These are phyloP conservation scores for Pelecanus crispus DNA, from an alignment of 2,113 vertebrate genomes.

Conservation along the genomic window DNA sequence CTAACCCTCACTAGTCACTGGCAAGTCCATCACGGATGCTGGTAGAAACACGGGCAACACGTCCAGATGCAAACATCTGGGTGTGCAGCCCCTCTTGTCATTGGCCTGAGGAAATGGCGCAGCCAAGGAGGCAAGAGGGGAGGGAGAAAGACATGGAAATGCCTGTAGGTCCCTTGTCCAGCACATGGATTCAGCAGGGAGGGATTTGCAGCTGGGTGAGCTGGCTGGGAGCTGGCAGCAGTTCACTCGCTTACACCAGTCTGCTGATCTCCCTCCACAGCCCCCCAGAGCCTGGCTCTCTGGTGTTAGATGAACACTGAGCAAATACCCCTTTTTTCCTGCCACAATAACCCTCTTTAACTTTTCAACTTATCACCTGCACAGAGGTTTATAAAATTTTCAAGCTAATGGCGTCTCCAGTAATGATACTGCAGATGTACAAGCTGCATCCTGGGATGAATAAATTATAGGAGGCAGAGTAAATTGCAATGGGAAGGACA, in stretches of 20 bases:
- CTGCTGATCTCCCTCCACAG: neutral
- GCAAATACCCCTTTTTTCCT: neutral
- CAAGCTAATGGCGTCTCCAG: slow-evolving; percentile 46
- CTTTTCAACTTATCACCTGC: slow-evolving; percentile 64
- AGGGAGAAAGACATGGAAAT: neutral
- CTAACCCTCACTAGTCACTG: neutral
- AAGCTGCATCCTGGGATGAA: slow-evolving; percentile 62
- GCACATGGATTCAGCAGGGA: neutral
- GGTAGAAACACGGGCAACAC: accelerated
- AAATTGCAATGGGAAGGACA: slow-evolving; percentile 48
- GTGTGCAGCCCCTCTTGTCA: neutral
- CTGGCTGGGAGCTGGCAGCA: neutral
- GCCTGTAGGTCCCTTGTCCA: neutral
- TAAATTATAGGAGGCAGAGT: slow-evolving; percentile 52
- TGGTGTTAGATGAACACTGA: slow-evolving; percentile 12
- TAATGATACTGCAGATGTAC: slow-evolving; percentile 64
- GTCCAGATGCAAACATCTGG: neutral
- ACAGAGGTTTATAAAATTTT: slow-evolving; percentile 58
- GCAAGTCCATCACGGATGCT: neutral
- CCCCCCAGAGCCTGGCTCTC: neutral
- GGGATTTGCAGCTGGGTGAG: neutral
- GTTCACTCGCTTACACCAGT: neutral
- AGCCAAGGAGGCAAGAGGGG: neutral
- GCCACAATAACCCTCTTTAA: slow-evolving; percentile 49
- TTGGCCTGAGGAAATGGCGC: neutral